Evolutionary conservation across 1,140 invertebrate species (phyloP), one percentile per base, ranked within the genome.

Genomic region (Panulirus ornatus): DNA sequence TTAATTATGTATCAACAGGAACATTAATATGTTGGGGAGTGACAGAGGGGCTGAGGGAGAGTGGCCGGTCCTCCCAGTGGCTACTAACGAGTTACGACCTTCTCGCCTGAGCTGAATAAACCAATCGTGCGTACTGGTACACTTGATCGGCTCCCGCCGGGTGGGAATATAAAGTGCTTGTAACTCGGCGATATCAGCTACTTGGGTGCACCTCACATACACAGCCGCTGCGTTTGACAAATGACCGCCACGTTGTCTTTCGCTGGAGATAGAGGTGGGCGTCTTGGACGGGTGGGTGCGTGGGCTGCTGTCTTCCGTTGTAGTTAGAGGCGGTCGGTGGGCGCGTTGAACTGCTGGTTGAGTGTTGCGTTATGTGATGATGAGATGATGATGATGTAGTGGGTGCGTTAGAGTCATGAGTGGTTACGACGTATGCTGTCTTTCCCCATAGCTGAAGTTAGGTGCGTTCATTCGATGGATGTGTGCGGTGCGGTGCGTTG

Each of bases 81-180:
- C 14, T 30, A 51, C 36, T 66, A 66, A 66, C 34, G 58, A 83
- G 58, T 63, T 66, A 66, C 54, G 58, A 40, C 30, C 6, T 40
- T 75, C 71, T 75, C 71, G 30, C 71, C 71, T 79, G 76, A 44
- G 76, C 27, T 79, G 76, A 79, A 79, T 79, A 79, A 79, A 79
- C 19, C 76, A 47, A 3, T 27, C 76, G 42, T 79, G 76, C 76
- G 76, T 79, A 30, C 22, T 44, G 76, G 40, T 3, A 51, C 44
- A 79, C 2, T 79, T 47, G 76, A 79, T 79, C 44, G 36, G 76
- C 16, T 27, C 76, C 42, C 76, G 38, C 3, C 76, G 27, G 76
- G 76, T 5, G 76, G 76, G 76, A 51, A 79, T 79, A 79, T 47
- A 27, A 79, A 79, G 76, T 44, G 36, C 9, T n/a, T 9, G 36